These are phyloP conservation scores for Alauda arvensis DNA, from an alignment of 2,797 vertebrate species.

Conservation along the genomic window DNA sequence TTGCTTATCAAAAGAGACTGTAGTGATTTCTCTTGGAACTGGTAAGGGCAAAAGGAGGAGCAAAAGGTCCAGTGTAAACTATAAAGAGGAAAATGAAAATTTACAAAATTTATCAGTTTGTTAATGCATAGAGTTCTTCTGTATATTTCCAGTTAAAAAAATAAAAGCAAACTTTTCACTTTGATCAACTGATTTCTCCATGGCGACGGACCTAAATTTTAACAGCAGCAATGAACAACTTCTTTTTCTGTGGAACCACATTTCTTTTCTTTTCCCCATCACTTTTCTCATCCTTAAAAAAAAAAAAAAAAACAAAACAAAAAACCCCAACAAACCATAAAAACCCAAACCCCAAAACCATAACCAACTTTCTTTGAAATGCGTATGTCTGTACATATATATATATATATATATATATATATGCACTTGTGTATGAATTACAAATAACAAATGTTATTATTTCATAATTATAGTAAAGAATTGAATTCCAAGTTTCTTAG, in stretches of 20 bases:
- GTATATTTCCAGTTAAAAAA: not conserved
- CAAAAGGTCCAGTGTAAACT: not conserved
- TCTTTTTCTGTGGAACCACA: not conserved
- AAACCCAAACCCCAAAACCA: not conserved
- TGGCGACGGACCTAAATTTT: not conserved
- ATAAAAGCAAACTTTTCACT: not conserved
- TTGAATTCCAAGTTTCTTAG: not conserved
- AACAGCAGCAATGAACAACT: not conserved
- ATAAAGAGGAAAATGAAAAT: not conserved
- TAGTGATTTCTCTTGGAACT: not conserved
- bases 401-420: no score
- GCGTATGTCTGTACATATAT: accelerated
- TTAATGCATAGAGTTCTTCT: not conserved
- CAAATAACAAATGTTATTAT: not conserved
- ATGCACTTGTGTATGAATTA: not conserved
- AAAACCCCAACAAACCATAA: not conserved
- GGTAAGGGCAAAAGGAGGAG: not conserved
- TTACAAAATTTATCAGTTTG: not conserved
- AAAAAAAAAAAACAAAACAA: no score
- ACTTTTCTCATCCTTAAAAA: not conserved
- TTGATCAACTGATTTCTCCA: not conserved
- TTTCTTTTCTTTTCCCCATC: not conserved
- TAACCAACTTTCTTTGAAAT: not conserved
- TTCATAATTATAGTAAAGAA: not conserved
- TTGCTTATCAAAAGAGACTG: not conserved